Evolutionary conservation across 2,888 invertebrate genomes (phyloP).

Genomic region (Cacoxenus indagator): DNA sequence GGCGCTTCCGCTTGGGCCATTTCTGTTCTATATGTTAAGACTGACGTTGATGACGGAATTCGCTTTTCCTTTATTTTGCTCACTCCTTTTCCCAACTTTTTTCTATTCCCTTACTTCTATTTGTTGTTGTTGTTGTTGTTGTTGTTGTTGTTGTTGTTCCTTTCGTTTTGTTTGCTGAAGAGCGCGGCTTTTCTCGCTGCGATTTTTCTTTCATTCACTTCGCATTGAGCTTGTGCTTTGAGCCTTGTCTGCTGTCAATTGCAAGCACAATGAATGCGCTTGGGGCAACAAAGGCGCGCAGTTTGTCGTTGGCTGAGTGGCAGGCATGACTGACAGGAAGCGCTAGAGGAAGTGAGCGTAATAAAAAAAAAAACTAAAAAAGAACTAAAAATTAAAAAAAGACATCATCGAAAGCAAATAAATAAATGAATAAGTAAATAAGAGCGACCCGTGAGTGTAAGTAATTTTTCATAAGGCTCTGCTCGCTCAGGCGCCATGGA

Average conservation of each 20-base stretch:
- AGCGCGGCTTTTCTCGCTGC: neutral
- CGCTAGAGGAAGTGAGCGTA: constrained; percentile 6
- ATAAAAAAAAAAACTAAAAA: neutral
- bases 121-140: neutral
- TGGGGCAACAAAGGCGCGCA: neutral
- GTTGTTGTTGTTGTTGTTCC: neutral
- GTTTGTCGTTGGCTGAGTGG: neutral
- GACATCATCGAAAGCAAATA: constrained; percentile 17
- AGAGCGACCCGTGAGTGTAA: constrained; percentile 10
- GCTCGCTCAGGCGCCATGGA: no score
- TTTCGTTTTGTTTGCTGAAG: neutral
- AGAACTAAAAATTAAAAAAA: constrained; percentile 2
- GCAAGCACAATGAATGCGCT: neutral
- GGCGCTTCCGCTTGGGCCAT: constrained; percentile 23
- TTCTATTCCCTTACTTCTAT: neutral
- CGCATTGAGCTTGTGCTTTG: neutral
- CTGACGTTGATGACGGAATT: neutral
- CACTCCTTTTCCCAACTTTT: neutral
- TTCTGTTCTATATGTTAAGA: constrained; percentile 6
- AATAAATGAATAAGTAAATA: constrained; percentile 24
- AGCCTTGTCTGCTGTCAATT: constrained; percentile 9
- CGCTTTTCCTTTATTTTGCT: neutral
- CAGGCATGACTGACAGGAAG: neutral
- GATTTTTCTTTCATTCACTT: neutral
- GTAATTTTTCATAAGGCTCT: no score